phyloP scores from a whole-genome alignment of 2,797 vertebrate genomes.

The Apogon hyalosoma region DNA sequence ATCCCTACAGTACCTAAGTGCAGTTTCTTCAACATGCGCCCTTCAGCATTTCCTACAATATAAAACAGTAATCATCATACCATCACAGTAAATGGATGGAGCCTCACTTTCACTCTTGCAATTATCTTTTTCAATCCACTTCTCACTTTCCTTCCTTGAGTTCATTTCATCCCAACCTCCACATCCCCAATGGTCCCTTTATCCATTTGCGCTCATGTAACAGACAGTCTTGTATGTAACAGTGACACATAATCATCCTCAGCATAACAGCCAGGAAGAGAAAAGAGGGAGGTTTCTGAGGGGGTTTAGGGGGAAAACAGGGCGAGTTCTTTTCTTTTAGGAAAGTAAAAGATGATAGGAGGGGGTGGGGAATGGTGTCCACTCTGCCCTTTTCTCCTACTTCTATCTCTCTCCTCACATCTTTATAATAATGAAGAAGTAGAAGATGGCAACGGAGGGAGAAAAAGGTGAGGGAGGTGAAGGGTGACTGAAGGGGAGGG shows the following conservation, averaged over 20 bases:
- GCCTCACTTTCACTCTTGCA: slow-evolving; percentile 40
- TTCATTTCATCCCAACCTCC: slow-evolving; percentile 29
- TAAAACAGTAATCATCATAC: slow-evolving; percentile 65
- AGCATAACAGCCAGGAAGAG: slow-evolving; percentile 59
- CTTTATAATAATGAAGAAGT: slow-evolving; percentile 56
- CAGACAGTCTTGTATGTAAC: slow-evolving; percentile 70
- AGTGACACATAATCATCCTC: slow-evolving; percentile 66
- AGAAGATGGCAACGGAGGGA: slow-evolving; percentile 37
- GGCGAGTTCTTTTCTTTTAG: slow-evolving; percentile 48
- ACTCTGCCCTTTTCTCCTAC: slow-evolving; percentile 42
- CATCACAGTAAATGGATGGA: slow-evolving; percentile 75
- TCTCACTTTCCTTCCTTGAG: slow-evolving; percentile 10
- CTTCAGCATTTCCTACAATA: slow-evolving; percentile 68
- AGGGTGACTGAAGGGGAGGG: slow-evolving; percentile 44
- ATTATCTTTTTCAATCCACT: slow-evolving; percentile 39
- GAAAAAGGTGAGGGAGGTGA: slow-evolving; percentile 37
- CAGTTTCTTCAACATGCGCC: slow-evolving; percentile 61
- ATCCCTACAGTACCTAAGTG: slow-evolving; percentile 65
- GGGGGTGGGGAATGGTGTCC: slow-evolving; percentile 40
- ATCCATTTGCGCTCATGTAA: slow-evolving; percentile 50
- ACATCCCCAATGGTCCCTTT: slow-evolving; percentile 32
- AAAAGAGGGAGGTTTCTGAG: slow-evolving; percentile 27
- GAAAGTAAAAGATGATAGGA: slow-evolving; percentile 48
- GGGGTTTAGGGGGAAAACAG: slow-evolving; percentile 37
- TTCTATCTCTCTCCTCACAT: slow-evolving; percentile 38